A percentile compares a stretch with the other conserved stretches of the same genome.
Conservation (phyloP, 2,888 invertebrate species). For the Congeria kusceri region DNA sequence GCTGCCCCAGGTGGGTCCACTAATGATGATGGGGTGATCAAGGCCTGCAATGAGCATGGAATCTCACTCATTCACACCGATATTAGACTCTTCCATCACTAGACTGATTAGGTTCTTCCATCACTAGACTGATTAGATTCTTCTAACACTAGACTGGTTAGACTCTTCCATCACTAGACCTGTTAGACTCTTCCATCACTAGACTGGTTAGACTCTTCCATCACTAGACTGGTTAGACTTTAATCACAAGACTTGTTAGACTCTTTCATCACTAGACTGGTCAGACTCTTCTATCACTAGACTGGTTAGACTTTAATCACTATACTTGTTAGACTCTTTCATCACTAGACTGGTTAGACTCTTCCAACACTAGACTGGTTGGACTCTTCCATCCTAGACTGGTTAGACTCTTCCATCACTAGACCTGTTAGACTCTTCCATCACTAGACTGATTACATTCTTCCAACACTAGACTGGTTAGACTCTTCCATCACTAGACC, state of each 20-base stretch:
- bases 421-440: not conserved
- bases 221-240: conserved; percentile 84
- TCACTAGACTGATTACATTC: not conserved
- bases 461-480: conserved; percentile 91
- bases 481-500: conserved; percentile 93
- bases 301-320: no score
- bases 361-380: no score
- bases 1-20: conserved; percentile 97
- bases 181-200: conserved; percentile 86
- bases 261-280: not conserved
- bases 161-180: not conserved
- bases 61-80: conserved; percentile 95
- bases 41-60: conserved; percentile 96
- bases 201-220: conserved; percentile 97
- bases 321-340: no score
- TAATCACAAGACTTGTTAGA: conserved; percentile 85
- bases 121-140: not conserved
- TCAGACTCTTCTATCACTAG: no score
- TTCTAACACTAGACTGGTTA: not conserved
- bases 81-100: conserved; percentile 96
- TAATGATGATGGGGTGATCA: conserved; percentile 95
- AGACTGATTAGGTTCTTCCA: no score
- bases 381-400: no score
- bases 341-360: no score
- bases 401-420: not conserved